A percentile compares a stretch with the other conserved stretches of the same genome.
phyloP scores from a whole-genome alignment of 2,888 invertebrate species.

The Ophonus ardosiacus region DNA sequence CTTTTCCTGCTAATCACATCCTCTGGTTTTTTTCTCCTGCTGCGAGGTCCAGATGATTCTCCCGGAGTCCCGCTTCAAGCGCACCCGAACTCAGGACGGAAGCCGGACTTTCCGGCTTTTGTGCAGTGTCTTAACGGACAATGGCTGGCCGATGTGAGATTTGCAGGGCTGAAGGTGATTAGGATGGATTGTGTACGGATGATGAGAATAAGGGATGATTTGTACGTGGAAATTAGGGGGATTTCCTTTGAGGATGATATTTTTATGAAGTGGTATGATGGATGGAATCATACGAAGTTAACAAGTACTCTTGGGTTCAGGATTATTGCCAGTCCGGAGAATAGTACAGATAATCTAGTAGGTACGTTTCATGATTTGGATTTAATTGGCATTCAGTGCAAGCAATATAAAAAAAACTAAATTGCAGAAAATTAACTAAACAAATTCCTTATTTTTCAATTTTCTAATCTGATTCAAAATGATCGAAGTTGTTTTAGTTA shows the following conservation, averaged over 20 bases:
- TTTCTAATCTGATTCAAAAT: no score
- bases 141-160: neutral
- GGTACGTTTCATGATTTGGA: no score
- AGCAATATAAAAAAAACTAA: no score
- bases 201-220: neutral
- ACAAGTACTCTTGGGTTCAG: no score
- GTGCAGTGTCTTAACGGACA: constrained; percentile 17
- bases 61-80: neutral
- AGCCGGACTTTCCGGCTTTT: constrained; percentile 30
- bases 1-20: neutral
- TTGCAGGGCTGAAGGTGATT: neutral
- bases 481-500: no score
- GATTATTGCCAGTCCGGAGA: no score
- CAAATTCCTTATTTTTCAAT: no score
- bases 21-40: neutral
- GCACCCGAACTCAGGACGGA: neutral
- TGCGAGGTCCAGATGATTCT: neutral
- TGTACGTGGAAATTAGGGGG: neutral
- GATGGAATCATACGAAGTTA: no score
- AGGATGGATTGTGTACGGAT: neutral
- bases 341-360: no score
- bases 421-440: no score
- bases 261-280: no score
- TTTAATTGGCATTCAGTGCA: no score
- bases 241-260: neutral